Base-by-base conservation (phyloP, 2,888 invertebrate genomes). In the Tetropium fuscum region DNA sequence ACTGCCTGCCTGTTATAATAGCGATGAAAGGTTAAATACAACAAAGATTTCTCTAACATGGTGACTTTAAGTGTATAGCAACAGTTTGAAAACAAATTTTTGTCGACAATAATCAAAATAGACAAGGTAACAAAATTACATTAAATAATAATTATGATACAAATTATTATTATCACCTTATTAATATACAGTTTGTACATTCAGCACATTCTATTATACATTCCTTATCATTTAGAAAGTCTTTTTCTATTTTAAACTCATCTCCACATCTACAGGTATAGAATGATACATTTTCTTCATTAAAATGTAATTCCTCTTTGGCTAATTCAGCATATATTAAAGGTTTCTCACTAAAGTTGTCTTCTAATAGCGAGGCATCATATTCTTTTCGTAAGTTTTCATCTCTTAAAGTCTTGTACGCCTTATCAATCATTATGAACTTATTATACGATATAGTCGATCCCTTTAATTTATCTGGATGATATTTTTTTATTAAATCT, bases 251-350 rank as follows among this genome's bases (percentile, higher is more conserved):
- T 22, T 80, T 70, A 78, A 89, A 88, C 45, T 80, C 75, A 27
- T 88, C 88, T 68, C 92, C 91, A 81, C 92, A 92, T 73, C 92
- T 85, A 76, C 92, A 92, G 7, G 80, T 82, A 77, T 88, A 90
- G 56, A 84, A 83, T 3, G 75, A 62, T 34, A 79, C 71, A 41
- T 68, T 53, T 80, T 82, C 78, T 34, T 78, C 74, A 27, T 75
- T 74, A 61, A 77, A 80, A 22, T 81, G 74, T 78, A 90, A 82
- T 11, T 88, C 85, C 0, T 78, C 70, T 48, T 84, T 69, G 16
- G 67, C 75, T 70, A 92, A 79, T 63, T 85, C 85, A 34, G 85
- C 87, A 78, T 87, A 90, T 36, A 92, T 80, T 56, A 90, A 81
- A 68, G 82, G 79, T 62, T 87, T 84, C 64, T 83, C 83, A 63